phyloP scores from a whole-genome alignment of 2,113 vertebrate species.

The Rutilus rutilus region DNA sequence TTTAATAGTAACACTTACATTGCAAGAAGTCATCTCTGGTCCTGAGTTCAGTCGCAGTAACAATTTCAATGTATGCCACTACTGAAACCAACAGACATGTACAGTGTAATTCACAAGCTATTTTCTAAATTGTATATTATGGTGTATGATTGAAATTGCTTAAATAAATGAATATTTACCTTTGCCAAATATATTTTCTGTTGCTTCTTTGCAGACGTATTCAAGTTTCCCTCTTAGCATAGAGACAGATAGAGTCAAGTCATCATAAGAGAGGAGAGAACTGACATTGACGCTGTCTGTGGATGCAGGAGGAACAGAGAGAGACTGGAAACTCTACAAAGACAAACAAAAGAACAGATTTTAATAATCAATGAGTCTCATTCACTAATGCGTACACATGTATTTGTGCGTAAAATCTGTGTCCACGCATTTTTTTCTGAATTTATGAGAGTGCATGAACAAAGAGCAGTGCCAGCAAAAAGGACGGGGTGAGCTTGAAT shows the following conservation, averaged over 20 bases:
- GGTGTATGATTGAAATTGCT: too few relatives aligned
- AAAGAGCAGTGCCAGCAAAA: too few relatives aligned
- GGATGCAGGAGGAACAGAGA: not conserved
- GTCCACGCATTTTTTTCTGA: too few relatives aligned
- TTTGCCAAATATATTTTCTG: not conserved
- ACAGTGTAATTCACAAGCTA: not conserved
- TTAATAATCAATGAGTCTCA: too few relatives aligned
- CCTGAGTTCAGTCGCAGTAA: not conserved
- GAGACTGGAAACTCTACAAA: not conserved
- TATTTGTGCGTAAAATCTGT: too few relatives aligned
- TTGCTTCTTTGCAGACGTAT: not conserved
- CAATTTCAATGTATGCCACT: not conserved
- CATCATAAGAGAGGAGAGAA: slow-evolving; percentile 7
- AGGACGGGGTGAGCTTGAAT: too few relatives aligned
- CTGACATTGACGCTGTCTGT: not conserved
- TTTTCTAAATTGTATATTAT: not conserved
- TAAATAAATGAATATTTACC: not conserved
- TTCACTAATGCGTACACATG: too few relatives aligned
- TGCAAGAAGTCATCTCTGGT: slow-evolving; percentile 19
- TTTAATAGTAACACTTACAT: not conserved
- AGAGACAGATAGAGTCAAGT: not conserved
- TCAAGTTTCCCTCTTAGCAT: not conserved
- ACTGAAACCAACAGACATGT: not conserved
- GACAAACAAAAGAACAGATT: not conserved
- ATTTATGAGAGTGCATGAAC: too few relatives aligned